Base-by-base conservation (phyloP, 2,113 vertebrate species). In the Ammodytes dubius region DNA sequence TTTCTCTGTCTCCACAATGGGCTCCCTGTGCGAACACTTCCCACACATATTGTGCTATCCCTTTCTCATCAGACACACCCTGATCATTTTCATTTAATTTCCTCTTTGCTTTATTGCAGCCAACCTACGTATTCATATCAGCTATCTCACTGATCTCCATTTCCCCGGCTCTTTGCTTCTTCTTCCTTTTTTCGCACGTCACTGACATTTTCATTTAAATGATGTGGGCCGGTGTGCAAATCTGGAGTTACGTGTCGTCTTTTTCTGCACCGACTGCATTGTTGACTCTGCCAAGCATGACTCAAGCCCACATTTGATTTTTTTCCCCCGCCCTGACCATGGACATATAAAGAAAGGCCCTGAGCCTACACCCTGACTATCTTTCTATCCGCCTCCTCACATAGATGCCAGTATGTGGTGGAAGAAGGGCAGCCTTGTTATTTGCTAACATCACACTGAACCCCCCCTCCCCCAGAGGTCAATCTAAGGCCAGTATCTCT, bases 151-250 rank as follows among this genome's bases (percentile, higher is more conserved):
- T 61, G 17, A 11, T 37, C 56, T 49, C 43, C 58, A 12, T 39
- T 50, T 6, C 13, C 45, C 40, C 2, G 3, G 19, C 11, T 66
- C 67, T 43, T 4, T 43, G 67, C 11, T 56, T 54, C 40, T 14
- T 67, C 54, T 56, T 47, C 50, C 45, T 27, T 27, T 27, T 27
- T 27, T 81, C 27, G 15, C 10, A 17, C 6, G 13, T 58, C 50
- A 40, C 50, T 68, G 57, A 57, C 69, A 58, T 86, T 78, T 68
- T 7, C 2, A 79, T 87, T 49, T 65, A 27, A 77, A 1, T 61
- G 54, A 61, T 0, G 40, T 64, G 52, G 52, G 64, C 5, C 11
- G 54, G 80, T 66, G 50, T 72, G 40, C 58, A 74, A 77, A 63
- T 65, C 77, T 73, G 71, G 27, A 84, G 80, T 82, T 54, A 4